Evolutionary conservation across 2,888 invertebrate species (phyloP).

Genomic region (Meloe dianella): DNA sequence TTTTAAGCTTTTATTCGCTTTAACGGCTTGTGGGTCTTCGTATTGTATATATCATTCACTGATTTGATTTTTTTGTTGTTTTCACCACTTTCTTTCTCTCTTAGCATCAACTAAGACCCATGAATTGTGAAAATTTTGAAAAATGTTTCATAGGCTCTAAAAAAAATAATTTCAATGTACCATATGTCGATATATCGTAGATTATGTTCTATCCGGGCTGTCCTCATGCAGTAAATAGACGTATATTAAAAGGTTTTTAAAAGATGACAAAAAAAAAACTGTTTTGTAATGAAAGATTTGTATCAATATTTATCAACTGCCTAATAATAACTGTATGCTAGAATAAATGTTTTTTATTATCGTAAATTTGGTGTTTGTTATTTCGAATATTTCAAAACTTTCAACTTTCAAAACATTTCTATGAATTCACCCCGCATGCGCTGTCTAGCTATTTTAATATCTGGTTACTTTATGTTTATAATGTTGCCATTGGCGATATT

Average conservation of each 20-base stretch:
- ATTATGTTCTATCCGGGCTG: constrained; percentile 43
- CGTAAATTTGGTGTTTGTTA: constrained; percentile 15
- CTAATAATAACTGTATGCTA: constrained; percentile 56
- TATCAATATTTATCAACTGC: constrained; percentile 57
- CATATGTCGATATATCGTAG: constrained; percentile 60
- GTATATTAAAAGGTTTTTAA: constrained; percentile 32
- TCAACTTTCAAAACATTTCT: too few species aligned
- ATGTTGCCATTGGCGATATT: neutral
- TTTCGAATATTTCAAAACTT: neutral
- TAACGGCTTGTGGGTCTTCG: constrained; percentile 51
- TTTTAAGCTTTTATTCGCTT: constrained; percentile 50
- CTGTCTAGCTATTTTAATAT: neutral
- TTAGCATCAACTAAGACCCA: constrained; percentile 44
- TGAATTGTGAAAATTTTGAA: constrained; percentile 42
- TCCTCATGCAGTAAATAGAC: constrained; percentile 36
- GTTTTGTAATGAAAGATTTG: constrained; percentile 56
- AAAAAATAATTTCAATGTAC: constrained; percentile 58
- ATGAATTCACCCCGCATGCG: neutral
- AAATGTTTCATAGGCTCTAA: constrained; percentile 55
- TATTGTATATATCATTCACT: constrained; percentile 46
- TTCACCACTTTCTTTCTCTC: too few species aligned
- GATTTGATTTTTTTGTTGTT: constrained; percentile 34
- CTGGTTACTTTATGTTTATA: neutral
- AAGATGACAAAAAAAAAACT: constrained; percentile 42
- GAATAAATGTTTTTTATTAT: constrained; percentile 39